phyloP scores from a whole-genome alignment of 2,797 vertebrate genomes.

The Thalassophryne amazonica region DNA sequence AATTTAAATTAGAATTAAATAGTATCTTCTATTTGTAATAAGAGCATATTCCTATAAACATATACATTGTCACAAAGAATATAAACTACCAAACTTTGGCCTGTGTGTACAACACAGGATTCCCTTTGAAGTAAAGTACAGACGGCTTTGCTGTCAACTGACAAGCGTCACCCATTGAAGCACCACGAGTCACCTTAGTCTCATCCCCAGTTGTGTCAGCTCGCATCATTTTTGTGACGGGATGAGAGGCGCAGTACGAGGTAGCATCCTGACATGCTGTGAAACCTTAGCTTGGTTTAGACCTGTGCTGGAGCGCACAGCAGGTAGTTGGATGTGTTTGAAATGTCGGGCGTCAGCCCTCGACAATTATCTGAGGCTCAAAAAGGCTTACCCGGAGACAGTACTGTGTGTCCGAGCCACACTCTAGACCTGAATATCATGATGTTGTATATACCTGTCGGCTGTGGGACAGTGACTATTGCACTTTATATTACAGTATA shows the following conservation, averaged over 20 bases:
- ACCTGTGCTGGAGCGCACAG: constrained; percentile 24
- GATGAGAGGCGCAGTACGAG: constrained; percentile 79
- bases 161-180: constrained; percentile 33
- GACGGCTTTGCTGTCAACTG: constrained; percentile 23
- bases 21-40: constrained; percentile 43
- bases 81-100: constrained; percentile 22
- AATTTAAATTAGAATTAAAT: constrained; percentile 73
- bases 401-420: constrained; percentile 30
- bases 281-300: constrained; percentile 11
- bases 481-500: constrained; percentile 75
- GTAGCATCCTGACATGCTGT: constrained; percentile 73
- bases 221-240: constrained; percentile 75
- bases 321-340: constrained; percentile 25
- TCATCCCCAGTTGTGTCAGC: constrained; percentile 53
- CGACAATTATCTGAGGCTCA: constrained; percentile 35
- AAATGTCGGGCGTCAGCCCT: constrained; percentile 6
- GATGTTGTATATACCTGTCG: constrained; percentile 23
- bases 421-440: constrained; percentile 55
- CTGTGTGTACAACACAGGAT: constrained; percentile 25
- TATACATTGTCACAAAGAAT: constrained; percentile 41
- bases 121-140: constrained; percentile 52
- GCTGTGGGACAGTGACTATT: constrained; percentile 56
- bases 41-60: constrained; percentile 50
- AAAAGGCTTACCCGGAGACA: constrained; percentile 40
- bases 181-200: constrained; percentile 48